Conservation (phyloP, 2,888 invertebrate species). For the Drosophila melanosoma region DNA sequence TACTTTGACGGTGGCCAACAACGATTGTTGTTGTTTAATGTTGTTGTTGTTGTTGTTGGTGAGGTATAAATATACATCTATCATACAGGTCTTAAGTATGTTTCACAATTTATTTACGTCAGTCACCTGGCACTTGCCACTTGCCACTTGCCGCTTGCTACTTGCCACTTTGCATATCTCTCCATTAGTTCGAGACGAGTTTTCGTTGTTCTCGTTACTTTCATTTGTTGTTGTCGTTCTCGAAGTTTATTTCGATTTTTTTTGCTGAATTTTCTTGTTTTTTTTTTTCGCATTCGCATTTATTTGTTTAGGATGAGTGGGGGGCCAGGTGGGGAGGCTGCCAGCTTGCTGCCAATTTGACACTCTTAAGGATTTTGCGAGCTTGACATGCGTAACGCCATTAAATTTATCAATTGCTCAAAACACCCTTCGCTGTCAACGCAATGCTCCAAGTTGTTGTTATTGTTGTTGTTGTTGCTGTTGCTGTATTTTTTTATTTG, state of each 20-base stretch:
- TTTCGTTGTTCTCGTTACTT: constrained; percentile 69
- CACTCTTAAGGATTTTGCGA: constrained; percentile 74
- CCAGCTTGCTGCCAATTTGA: constrained; percentile 65
- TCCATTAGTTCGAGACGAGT: constrained; percentile 67
- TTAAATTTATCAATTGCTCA: constrained; percentile 81
- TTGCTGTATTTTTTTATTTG: constrained; percentile 54
- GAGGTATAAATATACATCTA: constrained; percentile 59
- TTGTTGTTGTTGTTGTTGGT: constrained; percentile 33
- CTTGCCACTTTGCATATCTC: constrained; percentile 54
- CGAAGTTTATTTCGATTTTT: constrained; percentile 28
- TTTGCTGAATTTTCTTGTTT: constrained; percentile 52
- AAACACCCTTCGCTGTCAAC: constrained; percentile 56
- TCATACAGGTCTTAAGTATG: constrained; percentile 72
- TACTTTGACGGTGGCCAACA: constrained; percentile 26
- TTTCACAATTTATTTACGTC: constrained; percentile 73
- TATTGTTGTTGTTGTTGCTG: constrained; percentile 15
- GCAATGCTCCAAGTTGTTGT: constrained; percentile 11
- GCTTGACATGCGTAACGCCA: constrained; percentile 82
- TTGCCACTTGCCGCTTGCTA: constrained; percentile 39
- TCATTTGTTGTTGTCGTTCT: constrained; percentile 20
- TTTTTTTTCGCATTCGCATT: constrained; percentile 40
- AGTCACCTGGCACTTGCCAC: constrained; percentile 62
- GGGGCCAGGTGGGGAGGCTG: neutral
- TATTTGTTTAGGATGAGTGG: constrained; percentile 64
- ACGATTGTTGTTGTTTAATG: constrained; percentile 25